Evolutionary conservation across 2,797 vertebrate genomes (phyloP), one percentile per base, ranked within the genome.

Genomic region (Clarias fuscus): DNA sequence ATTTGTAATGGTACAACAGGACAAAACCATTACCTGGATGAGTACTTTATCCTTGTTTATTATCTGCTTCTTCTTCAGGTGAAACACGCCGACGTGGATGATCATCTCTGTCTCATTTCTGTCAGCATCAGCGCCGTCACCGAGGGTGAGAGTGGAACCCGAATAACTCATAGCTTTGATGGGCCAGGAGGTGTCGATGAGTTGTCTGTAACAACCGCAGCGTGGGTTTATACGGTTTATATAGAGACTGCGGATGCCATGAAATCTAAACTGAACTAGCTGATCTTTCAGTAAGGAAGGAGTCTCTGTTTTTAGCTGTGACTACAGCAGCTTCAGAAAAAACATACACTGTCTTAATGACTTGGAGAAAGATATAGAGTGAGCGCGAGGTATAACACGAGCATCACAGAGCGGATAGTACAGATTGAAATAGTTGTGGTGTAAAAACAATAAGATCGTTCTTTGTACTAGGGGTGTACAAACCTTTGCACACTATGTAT

Each of bases 81-180:
- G 90, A 97, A 97, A 88, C 95, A 96, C 90, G 91, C 93, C 13
- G 94, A 93, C 0, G 98, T 97, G 92, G 97, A 99, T 85, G 97
- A 98, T 82, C 97, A 97, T 86, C 93, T 99, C 92, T 93, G 97
- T 88, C 96, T 99, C 89, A 99, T 99, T 93, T 97, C 96, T 90
- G 95, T 99, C 93, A 98, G 98, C 90, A 99, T 99, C 91, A 96
- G 93, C 91, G 97, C 96, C 77, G 98, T 99, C 56, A 97, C 97
- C 89, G 97, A 99, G 94, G 97, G 98, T 99, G 89, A 93, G 91
- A 40, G 11, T 6, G 1, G 24, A 58, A 8, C 1, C 43, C 43
- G 43, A 48, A 48, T 48, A 8, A 7, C 43, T 48, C 8, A n/a
- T 48, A n/a, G 22, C 37, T 67, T 15, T 27, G 64, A 65, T 37